Evolutionary conservation across 2,797 vertebrate species (phyloP).

Genomic region (Schizopygopsis malacanthus): DNA sequence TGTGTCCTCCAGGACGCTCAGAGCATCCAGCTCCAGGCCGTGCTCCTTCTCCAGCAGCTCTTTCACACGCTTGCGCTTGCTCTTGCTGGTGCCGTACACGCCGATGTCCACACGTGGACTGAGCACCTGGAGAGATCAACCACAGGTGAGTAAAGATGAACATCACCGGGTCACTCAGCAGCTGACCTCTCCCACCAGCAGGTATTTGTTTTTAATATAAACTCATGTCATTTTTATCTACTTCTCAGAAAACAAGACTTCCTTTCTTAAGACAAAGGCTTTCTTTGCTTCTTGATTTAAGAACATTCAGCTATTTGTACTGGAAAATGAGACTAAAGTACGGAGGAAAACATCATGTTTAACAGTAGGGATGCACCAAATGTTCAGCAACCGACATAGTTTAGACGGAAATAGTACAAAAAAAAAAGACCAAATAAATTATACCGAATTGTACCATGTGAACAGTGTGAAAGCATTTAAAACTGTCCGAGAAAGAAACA

Average conservation of each 20-base stretch:
- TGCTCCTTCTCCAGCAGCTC: constrained; percentile 94
- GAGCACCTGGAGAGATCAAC: constrained; percentile 80
- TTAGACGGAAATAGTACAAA: neutral
- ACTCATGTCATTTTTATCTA: neutral
- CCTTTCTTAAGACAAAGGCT: neutral
- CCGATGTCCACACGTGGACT: constrained; percentile 95
- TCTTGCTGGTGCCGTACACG: constrained; percentile 93
- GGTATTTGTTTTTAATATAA: neutral
- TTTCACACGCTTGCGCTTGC: constrained; percentile 90
- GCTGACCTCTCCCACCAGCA: neutral
- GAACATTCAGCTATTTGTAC: neutral
- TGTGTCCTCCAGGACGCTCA: constrained; percentile 91
- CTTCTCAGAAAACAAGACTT: no score
- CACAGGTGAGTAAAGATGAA: neutral
- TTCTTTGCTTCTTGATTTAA: neutral
- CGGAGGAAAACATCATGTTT: neutral
- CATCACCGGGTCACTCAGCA: neutral
- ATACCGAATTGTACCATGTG: no score
- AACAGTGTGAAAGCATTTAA: no score
- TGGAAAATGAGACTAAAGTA: no score
- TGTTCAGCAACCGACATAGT: no score
- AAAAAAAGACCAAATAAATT: no score
- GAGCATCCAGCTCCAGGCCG: constrained; percentile 85
- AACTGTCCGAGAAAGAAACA: no score
- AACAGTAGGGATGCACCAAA: no score